Percentiles rank a stretch among this genome's conserved stretches.
These are phyloP conservation scores for Betta splendens DNA, from an alignment of 2,797 vertebrate genomes.

Conservation along the genomic window DNA sequence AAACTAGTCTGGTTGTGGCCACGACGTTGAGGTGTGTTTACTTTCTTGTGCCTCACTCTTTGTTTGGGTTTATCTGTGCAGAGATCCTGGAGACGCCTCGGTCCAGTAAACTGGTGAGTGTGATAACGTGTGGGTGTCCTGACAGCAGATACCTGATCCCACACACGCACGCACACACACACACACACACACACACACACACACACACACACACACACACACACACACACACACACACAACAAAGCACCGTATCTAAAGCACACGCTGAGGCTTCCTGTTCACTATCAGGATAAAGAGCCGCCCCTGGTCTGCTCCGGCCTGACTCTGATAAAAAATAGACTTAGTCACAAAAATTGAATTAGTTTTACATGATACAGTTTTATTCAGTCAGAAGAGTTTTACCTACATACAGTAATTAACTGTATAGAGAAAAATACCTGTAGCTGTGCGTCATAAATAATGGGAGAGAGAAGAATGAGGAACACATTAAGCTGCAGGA, in stretches of 20 bases:
- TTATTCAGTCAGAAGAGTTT: background rate
- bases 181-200: background rate
- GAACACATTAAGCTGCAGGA: too few relatives aligned
- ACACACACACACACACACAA: background rate
- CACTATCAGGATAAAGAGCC: conserved; percentile 8
- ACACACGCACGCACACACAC: background rate
- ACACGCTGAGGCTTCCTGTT: conserved; percentile 2
- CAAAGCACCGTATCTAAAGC: conserved; percentile 6
- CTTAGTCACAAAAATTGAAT: too few relatives aligned
- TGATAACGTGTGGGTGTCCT: conserved; percentile 15
- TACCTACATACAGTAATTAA: background rate
- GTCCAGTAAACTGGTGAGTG: conserved; percentile 92
- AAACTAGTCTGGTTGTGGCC: too few relatives aligned
- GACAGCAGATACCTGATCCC: background rate
- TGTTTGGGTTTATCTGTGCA: conserved; percentile 60
- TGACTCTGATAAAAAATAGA: background rate
- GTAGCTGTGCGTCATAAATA: background rate
- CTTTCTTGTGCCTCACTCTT: conserved; percentile 13
- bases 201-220: background rate
- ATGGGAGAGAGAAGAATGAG: too few relatives aligned
- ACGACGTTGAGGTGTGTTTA: too few relatives aligned
- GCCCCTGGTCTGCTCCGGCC: conserved; percentile 4
- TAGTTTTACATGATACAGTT: background rate
- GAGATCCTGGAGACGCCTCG: conserved; percentile 88
- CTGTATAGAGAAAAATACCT: background rate